phyloP scores from a whole-genome alignment of 1,140 invertebrate species.

The Acyrthosiphon pisum region DNA sequence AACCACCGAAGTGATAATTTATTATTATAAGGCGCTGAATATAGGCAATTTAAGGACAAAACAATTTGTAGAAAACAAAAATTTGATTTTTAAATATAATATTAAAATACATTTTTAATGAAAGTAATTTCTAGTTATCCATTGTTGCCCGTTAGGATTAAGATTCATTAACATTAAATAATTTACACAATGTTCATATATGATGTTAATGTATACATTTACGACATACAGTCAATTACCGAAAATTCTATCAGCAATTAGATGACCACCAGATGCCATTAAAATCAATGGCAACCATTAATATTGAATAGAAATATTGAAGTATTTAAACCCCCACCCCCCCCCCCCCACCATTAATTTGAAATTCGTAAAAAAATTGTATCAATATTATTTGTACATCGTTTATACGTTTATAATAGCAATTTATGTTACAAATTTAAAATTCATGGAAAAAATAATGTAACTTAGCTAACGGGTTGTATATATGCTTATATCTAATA shows the following conservation, averaged over 20 bases:
- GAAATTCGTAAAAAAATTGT: not conserved
- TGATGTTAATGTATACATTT: not conserved
- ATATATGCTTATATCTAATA: too few relatives aligned
- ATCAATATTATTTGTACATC: not conserved
- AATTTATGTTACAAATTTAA: not conserved
- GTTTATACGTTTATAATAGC: not conserved
- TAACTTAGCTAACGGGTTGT: too few relatives aligned
- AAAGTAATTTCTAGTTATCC: not conserved
- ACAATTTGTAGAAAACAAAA: not conserved
- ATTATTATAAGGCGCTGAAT: not conserved
- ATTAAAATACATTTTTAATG: not conserved
- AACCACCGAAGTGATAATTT: not conserved
- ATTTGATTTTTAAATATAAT: not conserved
- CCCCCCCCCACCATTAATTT: not conserved
- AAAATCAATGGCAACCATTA: not conserved
- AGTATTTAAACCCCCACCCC: rapidly evolving
- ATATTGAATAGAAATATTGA: not conserved
- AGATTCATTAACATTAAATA: not conserved
- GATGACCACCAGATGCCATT: not conserved
- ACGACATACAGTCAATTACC: not conserved
- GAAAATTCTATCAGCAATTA: not conserved
- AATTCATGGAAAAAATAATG: not conserved
- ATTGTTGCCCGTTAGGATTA: not conserved
- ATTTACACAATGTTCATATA: too few relatives aligned
- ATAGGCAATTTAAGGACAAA: not conserved